Base-by-base conservation (phyloP, 2,888 invertebrate genomes). In the Drosophila subsilvestris region DNA sequence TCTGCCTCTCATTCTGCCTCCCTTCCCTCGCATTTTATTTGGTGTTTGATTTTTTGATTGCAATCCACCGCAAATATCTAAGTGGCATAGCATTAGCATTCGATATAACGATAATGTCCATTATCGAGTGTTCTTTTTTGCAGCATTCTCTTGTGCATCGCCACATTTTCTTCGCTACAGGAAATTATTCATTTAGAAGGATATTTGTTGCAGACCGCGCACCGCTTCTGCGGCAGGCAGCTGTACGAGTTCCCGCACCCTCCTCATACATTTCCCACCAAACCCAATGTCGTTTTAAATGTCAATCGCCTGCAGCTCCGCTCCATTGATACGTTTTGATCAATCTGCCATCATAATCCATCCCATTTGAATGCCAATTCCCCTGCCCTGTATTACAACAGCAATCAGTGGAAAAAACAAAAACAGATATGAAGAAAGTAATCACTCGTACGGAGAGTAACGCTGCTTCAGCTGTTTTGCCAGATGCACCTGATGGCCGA, bases 1-100 rank as follows among this genome's bases (percentile, higher is more conserved):
- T 12, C 57, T 59, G 54, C 20, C 18, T 32, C 17, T 29, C 20
- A 25, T 54, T 37, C 44, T 57, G 37, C 45, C 25, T 57, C 43
- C 45, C 25, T 32, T 42, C 18, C 42, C 9, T 48, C 25, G 17
- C 0, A 1, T 17, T 22, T 42, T 17, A 20, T 50, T 22, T 1
- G 10, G 12, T 32, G 17, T 22, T 45, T 47, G 6, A 10, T 27
- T 14, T 14, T 43, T 27, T 5, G 6, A 25, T 0, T 25, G 25
- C 25, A 25, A 25, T 25, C 25, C 25, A 25, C 5, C 22, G 5
- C 6, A 22, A 5, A 4, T 4, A 22, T 25, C 25, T 25, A 25
- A 25, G 25, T 6, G 0, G 6, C 5, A 25, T 25, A 25, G 0
- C 1, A 25, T 6, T 6, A 25, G 0, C 25, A 25, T 25, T 25